These are phyloP conservation scores for Mya arenaria DNA, from an alignment of 1,140 invertebrate species.

Conservation along the genomic window DNA sequence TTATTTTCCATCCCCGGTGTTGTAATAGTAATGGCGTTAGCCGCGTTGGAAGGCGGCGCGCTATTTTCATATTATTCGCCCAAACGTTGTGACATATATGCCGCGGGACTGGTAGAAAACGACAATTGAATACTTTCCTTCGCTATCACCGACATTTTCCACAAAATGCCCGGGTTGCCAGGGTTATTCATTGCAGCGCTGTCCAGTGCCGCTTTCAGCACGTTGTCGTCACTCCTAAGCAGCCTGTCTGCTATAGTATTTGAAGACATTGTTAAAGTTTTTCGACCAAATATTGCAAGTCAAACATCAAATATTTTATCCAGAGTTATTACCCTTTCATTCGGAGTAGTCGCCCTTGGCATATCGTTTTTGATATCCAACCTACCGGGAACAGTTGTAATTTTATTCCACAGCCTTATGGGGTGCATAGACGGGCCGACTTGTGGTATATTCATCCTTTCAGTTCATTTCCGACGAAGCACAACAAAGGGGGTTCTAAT, in stretches of 20 bases:
- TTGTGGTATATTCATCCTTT: conserved; percentile 1
- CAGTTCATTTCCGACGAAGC: not conserved
- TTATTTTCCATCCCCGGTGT: not conserved
- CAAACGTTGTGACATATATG: conserved; percentile 15
- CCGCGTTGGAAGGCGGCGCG: not conserved
- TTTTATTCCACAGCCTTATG: not conserved
- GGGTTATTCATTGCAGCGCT: conserved; percentile 30
- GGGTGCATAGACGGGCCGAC: not conserved
- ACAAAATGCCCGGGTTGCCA: not conserved
- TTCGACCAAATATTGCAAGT: not conserved
- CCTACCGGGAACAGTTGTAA: not conserved
- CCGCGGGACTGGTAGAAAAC: not conserved
- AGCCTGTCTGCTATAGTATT: conserved; percentile 18
- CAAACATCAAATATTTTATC: not conserved
- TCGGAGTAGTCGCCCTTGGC: not conserved
- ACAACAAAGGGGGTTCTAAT: conserved; percentile 7
- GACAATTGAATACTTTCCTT: conserved; percentile 22
- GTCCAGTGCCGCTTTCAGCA: conserved; percentile 31
- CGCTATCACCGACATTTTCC: conserved; percentile 11
- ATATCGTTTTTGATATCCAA: not conserved
- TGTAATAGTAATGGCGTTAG: not conserved
- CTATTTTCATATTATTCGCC: conserved; percentile 1
- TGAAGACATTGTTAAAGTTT: conserved; percentile 26
- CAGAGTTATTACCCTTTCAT: not conserved
- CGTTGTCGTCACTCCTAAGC: conserved; percentile 28